Base-by-base conservation (phyloP, 2,797 vertebrate genomes). In the Schizopygopsis pylzovi region DNA sequence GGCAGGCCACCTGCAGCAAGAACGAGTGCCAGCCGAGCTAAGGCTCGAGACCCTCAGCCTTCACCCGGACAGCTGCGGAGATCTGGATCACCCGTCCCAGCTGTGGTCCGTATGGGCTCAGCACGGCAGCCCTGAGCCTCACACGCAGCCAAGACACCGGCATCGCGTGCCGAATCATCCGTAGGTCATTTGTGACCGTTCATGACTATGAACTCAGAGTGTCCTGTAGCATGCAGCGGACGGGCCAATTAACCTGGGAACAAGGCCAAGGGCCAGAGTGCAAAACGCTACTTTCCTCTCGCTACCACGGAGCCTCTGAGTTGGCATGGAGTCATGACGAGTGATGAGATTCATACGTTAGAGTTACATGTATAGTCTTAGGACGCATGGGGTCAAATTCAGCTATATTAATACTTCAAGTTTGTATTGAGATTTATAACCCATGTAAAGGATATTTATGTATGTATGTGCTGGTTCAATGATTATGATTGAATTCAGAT, bases 21-120 rank as follows among this genome's bases (percentile, higher is more conserved):
- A 98, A 99, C 33, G 98, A 99, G 92, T 99, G 98, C 95, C 96
- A 97, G 92, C 96, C 96, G 77, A 97, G 96, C 92, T 99, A 98
- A 93, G 92, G 39, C 73, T 68, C 67, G 77, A 41, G 82, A 56
- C 71, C 90, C 90, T 87, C 59, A 78, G 92, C 91, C 92, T 93
- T 93, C 91, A 91, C 85, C 85, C 89, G 75, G 88, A 90, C 90
- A 90, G 90, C 91, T 83, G 87, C 90, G 91, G 91, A 67, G 65
- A 89, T 89, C 90, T 91, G 91, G 91, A 68, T 52, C 92, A 92
- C 63, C 28, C 86, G 90, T 88, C 67, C 85, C 79, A 85, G 65
- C 85, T 70, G 68, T 33, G 80, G 77, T 87, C 76, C 63, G 77
- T 83, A 85, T 45, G 86, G 87, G 77, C 85, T 89, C 88, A 82